Percentiles rank a stretch among this genome's conserved stretches.
These are phyloP conservation scores for Tillus elongatus DNA, from an alignment of 2,888 invertebrate species.

Conservation along the genomic window DNA sequence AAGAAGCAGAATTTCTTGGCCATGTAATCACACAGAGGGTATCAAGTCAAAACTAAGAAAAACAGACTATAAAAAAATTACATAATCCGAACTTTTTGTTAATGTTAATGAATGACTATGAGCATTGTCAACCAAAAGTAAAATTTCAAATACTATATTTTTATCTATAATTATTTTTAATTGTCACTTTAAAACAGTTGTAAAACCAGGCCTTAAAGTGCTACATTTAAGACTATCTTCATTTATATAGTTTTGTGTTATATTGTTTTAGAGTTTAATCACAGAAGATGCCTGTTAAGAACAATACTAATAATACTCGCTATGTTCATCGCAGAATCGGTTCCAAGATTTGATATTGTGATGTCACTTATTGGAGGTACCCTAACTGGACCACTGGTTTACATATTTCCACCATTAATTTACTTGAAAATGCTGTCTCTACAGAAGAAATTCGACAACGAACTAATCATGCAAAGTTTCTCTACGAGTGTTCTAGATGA, in stretches of 20 bases:
- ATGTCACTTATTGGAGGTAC: conserved; percentile 81
- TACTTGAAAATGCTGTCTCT: conserved; percentile 60
- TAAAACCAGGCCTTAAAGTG: too few species aligned
- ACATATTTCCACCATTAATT: conserved; percentile 74
- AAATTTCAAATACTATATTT: too few species aligned
- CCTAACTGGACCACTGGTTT: conserved; percentile 72
- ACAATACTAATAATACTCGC: conserved; percentile 60
- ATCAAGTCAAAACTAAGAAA: too few species aligned
- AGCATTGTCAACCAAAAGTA: too few species aligned
- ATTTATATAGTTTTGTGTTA: conserved; percentile 11
- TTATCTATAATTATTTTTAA: too few species aligned
- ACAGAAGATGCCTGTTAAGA: conserved; percentile 61
- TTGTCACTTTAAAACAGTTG: too few species aligned
- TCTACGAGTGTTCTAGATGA: conserved; percentile 19
- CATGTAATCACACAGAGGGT: too few species aligned
- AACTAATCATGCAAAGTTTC: conserved; percentile 23
- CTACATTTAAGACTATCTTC: too few species aligned
- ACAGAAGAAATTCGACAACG: conserved; percentile 32
- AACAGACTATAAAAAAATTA: too few species aligned
- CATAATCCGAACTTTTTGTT: too few species aligned
- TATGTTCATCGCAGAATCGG: conserved; percentile 68
- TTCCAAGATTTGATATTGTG: conserved; percentile 78
- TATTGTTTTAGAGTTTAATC: conserved; percentile 58
- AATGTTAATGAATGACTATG: too few species aligned
- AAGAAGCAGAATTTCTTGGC: too few species aligned